These are phyloP conservation scores for Tachina lurida DNA, from an alignment of 2,888 invertebrate species.

Conservation along the genomic window DNA sequence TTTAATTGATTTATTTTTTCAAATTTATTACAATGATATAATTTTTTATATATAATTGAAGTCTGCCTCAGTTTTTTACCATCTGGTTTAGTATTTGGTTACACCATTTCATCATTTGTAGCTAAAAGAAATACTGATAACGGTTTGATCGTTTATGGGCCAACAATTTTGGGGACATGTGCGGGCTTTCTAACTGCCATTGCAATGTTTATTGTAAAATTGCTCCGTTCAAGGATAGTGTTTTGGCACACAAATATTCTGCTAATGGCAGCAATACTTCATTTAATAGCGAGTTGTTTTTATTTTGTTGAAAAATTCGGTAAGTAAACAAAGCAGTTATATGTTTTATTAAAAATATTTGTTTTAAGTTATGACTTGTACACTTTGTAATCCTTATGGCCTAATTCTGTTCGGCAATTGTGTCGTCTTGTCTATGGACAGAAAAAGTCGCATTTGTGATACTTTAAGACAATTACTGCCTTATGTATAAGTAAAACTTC, in stretches of 20 bases:
- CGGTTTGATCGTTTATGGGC: conserved; percentile 77
- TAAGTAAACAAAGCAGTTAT: conserved; percentile 73
- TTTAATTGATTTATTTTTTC: conserved; percentile 11
- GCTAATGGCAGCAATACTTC: conserved; percentile 74
- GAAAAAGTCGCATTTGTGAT: no score
- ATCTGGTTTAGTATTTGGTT: conserved; percentile 79
- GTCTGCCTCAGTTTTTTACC: conserved; percentile 79
- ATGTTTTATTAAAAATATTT: background rate
- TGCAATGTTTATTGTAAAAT: conserved; percentile 76
- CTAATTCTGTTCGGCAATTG: no score
- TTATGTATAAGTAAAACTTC: no score
- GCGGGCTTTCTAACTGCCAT: conserved; percentile 74
- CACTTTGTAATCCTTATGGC: no score
- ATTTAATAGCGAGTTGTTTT: conserved; percentile 79
- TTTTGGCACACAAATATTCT: conserved; percentile 79
- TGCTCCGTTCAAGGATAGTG: conserved; percentile 76
- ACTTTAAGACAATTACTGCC: no score
- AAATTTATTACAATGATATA: conserved; percentile 12
- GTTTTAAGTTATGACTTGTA: no score
- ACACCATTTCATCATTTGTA: conserved; percentile 78
- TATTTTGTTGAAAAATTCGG: conserved; percentile 79
- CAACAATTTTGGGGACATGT: conserved; percentile 78
- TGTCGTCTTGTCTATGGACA: no score
- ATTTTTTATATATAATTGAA: conserved; percentile 65
- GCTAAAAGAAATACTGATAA: conserved; percentile 74